A percentile compares a stretch with the other conserved stretches of the same genome.
phyloP scores from a whole-genome alignment of 2,888 invertebrate genomes.

The Pycnomerus fuliginosus region DNA sequence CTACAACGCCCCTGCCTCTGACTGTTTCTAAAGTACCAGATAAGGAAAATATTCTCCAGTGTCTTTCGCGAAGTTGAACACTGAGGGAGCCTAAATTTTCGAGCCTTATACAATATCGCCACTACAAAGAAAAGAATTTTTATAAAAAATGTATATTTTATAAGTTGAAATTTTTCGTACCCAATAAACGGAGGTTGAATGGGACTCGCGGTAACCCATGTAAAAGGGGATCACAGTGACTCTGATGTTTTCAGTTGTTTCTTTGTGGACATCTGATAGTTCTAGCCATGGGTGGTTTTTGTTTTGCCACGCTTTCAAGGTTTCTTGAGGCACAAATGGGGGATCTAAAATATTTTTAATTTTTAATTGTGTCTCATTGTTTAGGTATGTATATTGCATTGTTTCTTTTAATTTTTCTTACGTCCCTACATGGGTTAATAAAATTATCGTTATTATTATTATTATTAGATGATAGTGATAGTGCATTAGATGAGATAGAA shows the following conservation, averaged over 20 bases:
- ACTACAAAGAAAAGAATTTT: conserved; percentile 67
- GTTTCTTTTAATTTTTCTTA: too few species aligned
- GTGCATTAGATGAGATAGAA: too few species aligned
- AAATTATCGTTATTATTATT: too few species aligned
- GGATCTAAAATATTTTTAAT: conserved; percentile 61
- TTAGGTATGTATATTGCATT: background rate
- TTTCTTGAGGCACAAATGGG: conserved; percentile 85
- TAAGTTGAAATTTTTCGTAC: conserved; percentile 50
- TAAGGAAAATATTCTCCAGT: conserved; percentile 96
- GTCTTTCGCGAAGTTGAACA: conserved; percentile 93
- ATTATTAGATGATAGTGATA: too few species aligned
- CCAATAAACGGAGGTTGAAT: conserved; percentile 91
- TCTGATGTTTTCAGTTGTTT: conserved; percentile 93
- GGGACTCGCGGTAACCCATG: conserved; percentile 92
- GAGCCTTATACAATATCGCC: conserved; percentile 96
- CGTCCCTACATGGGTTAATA: too few species aligned
- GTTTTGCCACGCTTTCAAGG: conserved; percentile 92
- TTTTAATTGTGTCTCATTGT: background rate
- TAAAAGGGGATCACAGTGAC: conserved; percentile 99
- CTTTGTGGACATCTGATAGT: conserved; percentile 93
- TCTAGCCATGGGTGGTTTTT: conserved; percentile 98
- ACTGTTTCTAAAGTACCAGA: conserved; percentile 93
- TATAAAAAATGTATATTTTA: background rate
- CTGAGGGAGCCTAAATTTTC: conserved; percentile 90
- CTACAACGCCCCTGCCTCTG: conserved; percentile 94